phyloP scores from a whole-genome alignment of 2,888 invertebrate species.

The Criorhina ranunculi region DNA sequence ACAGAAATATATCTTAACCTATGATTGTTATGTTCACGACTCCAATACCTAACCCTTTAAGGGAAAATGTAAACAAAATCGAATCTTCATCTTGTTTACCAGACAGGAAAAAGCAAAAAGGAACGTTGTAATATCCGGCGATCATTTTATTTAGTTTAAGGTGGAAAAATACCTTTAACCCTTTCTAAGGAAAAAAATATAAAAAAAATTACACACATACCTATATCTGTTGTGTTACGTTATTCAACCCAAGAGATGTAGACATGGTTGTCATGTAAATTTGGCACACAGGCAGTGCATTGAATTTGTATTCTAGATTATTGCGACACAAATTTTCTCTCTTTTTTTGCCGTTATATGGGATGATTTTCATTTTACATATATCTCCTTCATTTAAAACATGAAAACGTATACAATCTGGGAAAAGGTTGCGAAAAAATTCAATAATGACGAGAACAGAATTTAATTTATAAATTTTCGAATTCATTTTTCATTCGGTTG shows the following conservation, averaged over 20 bases:
- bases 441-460: constrained; percentile 4
- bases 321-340: constrained; percentile 13
- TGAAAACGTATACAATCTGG: neutral
- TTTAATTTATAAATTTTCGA: neutral
- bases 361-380: neutral
- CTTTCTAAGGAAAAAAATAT: neutral
- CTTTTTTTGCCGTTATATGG: neutral
- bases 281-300: neutral
- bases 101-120: constrained; percentile 1
- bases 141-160: constrained; percentile 43
- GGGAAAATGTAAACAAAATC: neutral
- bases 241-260: neutral
- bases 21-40: no score
- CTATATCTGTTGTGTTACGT: neutral
- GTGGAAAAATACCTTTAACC: neutral
- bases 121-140: constrained; percentile 37
- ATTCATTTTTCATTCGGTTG: neutral
- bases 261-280: constrained; percentile 5
- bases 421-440: constrained; percentile 1
- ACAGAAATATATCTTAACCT: no score
- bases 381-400: neutral
- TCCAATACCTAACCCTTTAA: neutral
- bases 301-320: neutral
- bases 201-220: neutral
- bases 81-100: constrained; percentile 13